Evolutionary conservation across 2,113 vertebrate genomes (phyloP).

Genomic region (Lycaon pictus): DNA sequence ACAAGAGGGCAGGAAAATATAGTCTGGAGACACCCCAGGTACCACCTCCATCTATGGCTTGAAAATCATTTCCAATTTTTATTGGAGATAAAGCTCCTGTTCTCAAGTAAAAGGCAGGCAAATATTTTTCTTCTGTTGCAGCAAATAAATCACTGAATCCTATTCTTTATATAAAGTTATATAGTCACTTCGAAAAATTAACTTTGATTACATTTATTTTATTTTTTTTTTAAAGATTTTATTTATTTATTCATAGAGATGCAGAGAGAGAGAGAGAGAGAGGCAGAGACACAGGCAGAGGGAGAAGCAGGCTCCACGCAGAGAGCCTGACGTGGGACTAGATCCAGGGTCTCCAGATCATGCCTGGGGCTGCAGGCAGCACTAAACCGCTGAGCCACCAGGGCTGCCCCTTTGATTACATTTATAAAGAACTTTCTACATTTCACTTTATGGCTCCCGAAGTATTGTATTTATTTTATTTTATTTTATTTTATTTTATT

Average conservation of each 20-base stretch:
- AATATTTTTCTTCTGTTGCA: neutral
- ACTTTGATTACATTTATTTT: neutral
- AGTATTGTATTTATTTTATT: neutral
- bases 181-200: slow-evolving; percentile 21
- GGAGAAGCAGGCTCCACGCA: too few relatives aligned
- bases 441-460: neutral
- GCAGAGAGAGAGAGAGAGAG: too few relatives aligned
- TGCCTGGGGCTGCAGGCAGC: too few relatives aligned
- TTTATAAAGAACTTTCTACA: slow-evolving; percentile 41
- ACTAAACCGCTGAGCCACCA: too few relatives aligned
- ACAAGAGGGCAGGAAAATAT: neutral
- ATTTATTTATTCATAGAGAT: too few relatives aligned
- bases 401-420: neutral
- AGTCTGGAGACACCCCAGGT: neutral
- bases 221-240: too few relatives aligned
- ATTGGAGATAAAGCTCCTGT: neutral
- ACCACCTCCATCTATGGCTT: neutral
- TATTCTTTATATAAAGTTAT: neutral
- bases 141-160: neutral
- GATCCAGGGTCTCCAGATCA: too few relatives aligned
- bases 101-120: slow-evolving; percentile 45
- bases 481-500: too few relatives aligned
- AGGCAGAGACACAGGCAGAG: too few relatives aligned
- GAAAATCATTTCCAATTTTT: slow-evolving; percentile 44
- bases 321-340: too few relatives aligned